Conservation (phyloP, 2,888 invertebrate genomes). For the Ophion ellenae region DNA sequence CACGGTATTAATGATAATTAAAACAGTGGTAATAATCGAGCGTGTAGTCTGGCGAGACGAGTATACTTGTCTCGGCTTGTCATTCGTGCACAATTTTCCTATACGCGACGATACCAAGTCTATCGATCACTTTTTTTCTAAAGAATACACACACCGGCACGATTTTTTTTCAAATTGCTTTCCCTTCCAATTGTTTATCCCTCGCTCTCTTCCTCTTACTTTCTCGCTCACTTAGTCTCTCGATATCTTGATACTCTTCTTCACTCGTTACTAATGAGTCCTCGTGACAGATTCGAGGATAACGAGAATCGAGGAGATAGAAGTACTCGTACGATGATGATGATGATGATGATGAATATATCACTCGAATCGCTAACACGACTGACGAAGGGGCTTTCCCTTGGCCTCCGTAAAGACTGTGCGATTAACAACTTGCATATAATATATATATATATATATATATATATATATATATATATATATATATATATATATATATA, state of each 20-base stretch:
- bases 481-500: neutral
- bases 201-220: neutral
- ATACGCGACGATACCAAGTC: too few species aligned
- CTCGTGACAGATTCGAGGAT: neutral
- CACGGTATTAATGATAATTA: neutral
- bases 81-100: too few species aligned
- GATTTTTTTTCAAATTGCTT: too few species aligned
- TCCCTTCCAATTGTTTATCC: neutral
- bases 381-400: constrained; percentile 5
- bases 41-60: too few species aligned
- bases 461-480: neutral
- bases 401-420: neutral
- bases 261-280: constrained; percentile 14
- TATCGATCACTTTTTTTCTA: too few species aligned
- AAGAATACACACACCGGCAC: too few species aligned
- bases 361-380: neutral
- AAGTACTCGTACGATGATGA: constrained; percentile 1
- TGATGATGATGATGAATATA: neutral
- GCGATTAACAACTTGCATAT: neutral
- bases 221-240: neutral
- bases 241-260: neutral
- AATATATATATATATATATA: too few species aligned
- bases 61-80: too few species aligned
- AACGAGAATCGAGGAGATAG: constrained; percentile 25
- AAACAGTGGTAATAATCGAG: too few species aligned